phyloP scores from a whole-genome alignment of 1,140 invertebrate genomes.

The Paralvinella palmiformis region DNA sequence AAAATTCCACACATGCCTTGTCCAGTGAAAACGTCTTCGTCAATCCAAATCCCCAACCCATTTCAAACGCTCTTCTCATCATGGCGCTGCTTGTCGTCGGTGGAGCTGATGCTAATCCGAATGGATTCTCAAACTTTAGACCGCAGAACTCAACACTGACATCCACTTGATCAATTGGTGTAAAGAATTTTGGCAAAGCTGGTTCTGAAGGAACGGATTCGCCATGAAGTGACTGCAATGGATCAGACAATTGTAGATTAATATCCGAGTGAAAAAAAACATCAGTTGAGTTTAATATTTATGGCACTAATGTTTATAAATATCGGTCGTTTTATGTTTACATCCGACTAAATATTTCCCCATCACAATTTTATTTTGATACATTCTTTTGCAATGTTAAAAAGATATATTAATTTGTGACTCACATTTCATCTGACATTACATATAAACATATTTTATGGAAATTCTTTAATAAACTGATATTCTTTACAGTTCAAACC shows the following conservation, averaged over 20 bases:
- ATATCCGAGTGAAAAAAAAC: too few species aligned
- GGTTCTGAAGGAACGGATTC: slow-evolving; percentile 60
- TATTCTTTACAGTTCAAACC: slow-evolving; percentile 56
- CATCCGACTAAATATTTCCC: too few species aligned
- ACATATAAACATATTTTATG: too few species aligned
- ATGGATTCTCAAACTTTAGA: slow-evolving; percentile 91
- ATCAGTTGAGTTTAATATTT: too few species aligned
- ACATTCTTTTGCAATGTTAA: too few species aligned
- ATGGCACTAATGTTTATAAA: too few species aligned
- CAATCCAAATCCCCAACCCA: slow-evolving; percentile 93
- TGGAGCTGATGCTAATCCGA: slow-evolving; percentile 92
- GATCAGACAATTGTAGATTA: too few species aligned
- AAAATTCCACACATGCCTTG: slow-evolving; percentile 65
- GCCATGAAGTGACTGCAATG: slow-evolving; percentile 57
- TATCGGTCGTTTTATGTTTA: too few species aligned
- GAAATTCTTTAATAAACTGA: slow-evolving; percentile 8
- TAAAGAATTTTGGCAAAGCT: slow-evolving; percentile 83
- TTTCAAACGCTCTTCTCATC: slow-evolving; percentile 89
- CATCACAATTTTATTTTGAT: too few species aligned
- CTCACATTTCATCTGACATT: too few species aligned
- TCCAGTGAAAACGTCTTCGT: slow-evolving; percentile 94
- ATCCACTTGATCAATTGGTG: slow-evolving; percentile 86
- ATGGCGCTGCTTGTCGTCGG: slow-evolving; percentile 90
- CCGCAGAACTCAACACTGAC: slow-evolving; percentile 87
- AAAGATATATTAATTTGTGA: too few species aligned